phyloP scores from a whole-genome alignment of 2,888 invertebrate genomes.

The Papilio demoleus region DNA sequence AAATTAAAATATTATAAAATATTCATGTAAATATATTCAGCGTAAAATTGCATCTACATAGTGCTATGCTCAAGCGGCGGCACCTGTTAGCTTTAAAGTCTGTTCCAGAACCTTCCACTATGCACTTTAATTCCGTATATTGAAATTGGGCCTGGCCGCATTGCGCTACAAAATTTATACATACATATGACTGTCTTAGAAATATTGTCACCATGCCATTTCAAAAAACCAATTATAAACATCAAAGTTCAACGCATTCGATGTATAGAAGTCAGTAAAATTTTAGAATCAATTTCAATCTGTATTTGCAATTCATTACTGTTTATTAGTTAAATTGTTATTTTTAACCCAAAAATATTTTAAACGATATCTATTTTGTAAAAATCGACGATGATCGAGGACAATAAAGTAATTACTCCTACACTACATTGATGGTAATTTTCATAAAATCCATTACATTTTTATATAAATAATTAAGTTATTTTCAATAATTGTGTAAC shows the following conservation, averaged over 20 bases:
- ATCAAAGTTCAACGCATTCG: too few relatives aligned
- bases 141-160: slow-evolving; percentile 20
- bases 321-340: too few relatives aligned
- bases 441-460: slow-evolving; percentile 1
- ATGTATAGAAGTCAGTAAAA: too few relatives aligned
- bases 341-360: too few relatives aligned
- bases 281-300: too few relatives aligned
- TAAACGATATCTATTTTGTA: neutral
- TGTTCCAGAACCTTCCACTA: slow-evolving; percentile 22
- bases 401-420: neutral
- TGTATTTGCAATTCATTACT: too few relatives aligned
- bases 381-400: neutral
- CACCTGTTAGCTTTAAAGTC: slow-evolving; percentile 28
- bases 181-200: neutral
- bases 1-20: neutral
- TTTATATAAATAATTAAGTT: neutral
- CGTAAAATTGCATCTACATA: slow-evolving; percentile 31
- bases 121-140: slow-evolving; percentile 25
- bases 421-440: neutral
- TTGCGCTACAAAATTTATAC: slow-evolving; percentile 11
- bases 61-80: slow-evolving; percentile 3
- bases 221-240: neutral
- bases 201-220: neutral
- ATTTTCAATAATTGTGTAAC: neutral
- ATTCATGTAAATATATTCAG: neutral